These are phyloP conservation scores for Micrasema minimum DNA, from an alignment of 1,140 invertebrate species.

Conservation along the genomic window DNA sequence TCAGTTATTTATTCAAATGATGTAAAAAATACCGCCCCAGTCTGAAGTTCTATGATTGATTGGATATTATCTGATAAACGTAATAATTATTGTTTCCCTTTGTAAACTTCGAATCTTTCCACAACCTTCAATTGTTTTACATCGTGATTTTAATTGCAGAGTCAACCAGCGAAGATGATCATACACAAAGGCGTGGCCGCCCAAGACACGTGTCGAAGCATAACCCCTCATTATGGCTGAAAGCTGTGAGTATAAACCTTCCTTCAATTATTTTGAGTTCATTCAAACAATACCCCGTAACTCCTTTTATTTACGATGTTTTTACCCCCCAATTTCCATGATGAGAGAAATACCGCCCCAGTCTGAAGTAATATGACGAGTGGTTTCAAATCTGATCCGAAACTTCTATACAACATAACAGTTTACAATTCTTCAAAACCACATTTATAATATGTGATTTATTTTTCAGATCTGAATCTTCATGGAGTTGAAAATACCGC, in stretches of 20 bases:
- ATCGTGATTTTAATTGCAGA: no score
- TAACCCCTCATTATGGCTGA: no score
- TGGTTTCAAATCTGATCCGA: slow-evolving; percentile 35
- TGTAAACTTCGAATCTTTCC: no score
- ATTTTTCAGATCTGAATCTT: neutral
- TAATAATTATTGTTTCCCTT: no score
- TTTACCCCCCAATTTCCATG: slow-evolving; percentile 18
- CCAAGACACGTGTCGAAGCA: no score
- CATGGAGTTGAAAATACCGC: neutral
- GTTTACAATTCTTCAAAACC: neutral
- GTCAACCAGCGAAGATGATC: no score
- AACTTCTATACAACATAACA: neutral
- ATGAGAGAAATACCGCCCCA: slow-evolving; percentile 47
- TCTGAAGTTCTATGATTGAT: slow-evolving; percentile 40
- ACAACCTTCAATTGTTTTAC: no score
- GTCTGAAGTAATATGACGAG: slow-evolving; percentile 38
- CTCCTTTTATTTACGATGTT: no score
- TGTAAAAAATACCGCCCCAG: slow-evolving; percentile 43
- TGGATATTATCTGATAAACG: slow-evolving; percentile 28
- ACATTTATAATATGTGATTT: neutral
- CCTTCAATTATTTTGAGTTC: no score
- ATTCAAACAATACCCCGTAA: no score
- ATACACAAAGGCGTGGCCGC: no score
- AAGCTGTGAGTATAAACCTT: no score
- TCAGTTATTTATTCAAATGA: neutral